These are phyloP conservation scores for Pinna nobilis DNA, from an alignment of 1,140 invertebrate species.

Conservation along the genomic window DNA sequence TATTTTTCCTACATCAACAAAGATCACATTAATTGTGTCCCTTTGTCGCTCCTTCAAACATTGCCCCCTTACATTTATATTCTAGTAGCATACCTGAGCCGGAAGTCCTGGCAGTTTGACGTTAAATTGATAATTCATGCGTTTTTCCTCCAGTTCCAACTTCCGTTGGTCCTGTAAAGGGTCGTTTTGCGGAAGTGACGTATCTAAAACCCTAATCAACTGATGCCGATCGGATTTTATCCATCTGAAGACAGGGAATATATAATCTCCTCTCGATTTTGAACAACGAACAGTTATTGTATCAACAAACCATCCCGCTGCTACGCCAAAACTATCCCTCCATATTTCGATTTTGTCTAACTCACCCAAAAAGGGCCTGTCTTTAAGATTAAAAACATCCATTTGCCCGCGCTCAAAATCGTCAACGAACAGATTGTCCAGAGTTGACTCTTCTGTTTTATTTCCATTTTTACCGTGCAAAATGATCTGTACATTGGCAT, in stretches of 20 bases:
- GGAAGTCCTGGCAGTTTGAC: constrained; percentile 71
- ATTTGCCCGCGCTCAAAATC: constrained; percentile 74
- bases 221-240: constrained; percentile 71
- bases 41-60: too few species aligned
- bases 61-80: too few species aligned
- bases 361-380: constrained; percentile 39
- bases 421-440: constrained; percentile 72
- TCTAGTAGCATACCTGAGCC: constrained; percentile 75
- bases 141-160: constrained; percentile 72
- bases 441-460: constrained; percentile 59
- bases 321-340: constrained; percentile 69
- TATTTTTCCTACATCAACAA: too few species aligned
- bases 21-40: too few species aligned
- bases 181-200: constrained; percentile 74
- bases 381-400: constrained; percentile 65
- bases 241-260: constrained; percentile 75
- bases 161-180: constrained; percentile 67
- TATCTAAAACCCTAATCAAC: constrained; percentile 73
- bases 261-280: constrained; percentile 5
- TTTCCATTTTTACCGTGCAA: constrained; percentile 68
- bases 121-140: constrained; percentile 66
- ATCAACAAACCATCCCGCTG: constrained; percentile 68
- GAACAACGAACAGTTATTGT: constrained; percentile 11
- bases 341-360: constrained; percentile 67
- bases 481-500: constrained; percentile 73